Evolutionary conservation across 2,113 vertebrate genomes (phyloP), one percentile per base, ranked within the genome.

Genomic region (Stercorarius parasiticus): DNA sequence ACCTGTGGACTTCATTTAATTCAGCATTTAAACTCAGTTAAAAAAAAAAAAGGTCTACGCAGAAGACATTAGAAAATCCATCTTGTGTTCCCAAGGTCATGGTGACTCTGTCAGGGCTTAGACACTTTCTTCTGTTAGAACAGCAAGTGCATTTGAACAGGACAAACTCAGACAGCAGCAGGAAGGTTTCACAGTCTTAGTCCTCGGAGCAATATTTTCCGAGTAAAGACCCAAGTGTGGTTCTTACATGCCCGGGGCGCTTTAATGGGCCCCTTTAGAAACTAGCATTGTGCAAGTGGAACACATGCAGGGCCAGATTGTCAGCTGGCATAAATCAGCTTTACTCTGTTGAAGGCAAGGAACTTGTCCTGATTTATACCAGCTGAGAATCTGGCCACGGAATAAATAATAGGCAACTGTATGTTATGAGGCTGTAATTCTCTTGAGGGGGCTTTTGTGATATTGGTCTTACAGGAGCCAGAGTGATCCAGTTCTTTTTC

Each of bases 241-340:
- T 82, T 91, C 78, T 94, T 95, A 62, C 1, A 1, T 77, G 93
- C 93, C 93, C 62, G 47, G 84, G 91, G 93, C 86, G 58, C 79
- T 93, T 95, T 82, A 96, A 86, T 83, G 61, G 89, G 82, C 89
- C 88, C 83, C 87, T 94, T 80, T 83, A 80, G 96, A 95, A 96
- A 89, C 89, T 45, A 72, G 78, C 87, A 90, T 94, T 96, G 94
- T 96, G 91, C 84, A 94, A 95, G 71, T 82, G 89, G 89, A 96
- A 67, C 11, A 4, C 17, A 47, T 72, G 88, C 77, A 84, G 88
- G 77, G 94, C 89, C 89, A 82, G 89, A 69, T 58, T 95, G 93
- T 95, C 95, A 96, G 93, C 95, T 95, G 96, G 91, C 95, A 97
- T 97, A 95, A 97, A 95, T 97, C 94, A 97, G 91, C 89, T 93